Evolutionary conservation across 2,888 invertebrate genomes (phyloP).

Genomic region (Penaeus monodon): DNA sequence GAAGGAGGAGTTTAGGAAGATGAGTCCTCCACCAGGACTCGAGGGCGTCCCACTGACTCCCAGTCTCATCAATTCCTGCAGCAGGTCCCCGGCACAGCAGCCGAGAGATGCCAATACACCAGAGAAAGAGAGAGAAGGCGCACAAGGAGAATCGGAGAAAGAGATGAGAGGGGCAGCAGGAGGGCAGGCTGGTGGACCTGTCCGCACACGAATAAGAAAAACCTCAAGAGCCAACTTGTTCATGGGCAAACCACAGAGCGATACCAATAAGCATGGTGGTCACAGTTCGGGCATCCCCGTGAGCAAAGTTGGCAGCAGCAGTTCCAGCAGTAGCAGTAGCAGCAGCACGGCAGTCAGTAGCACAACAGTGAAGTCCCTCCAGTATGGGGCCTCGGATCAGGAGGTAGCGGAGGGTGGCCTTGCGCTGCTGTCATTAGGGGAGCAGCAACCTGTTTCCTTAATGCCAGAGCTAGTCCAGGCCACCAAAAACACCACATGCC

Average conservation of each 20-base stretch:
- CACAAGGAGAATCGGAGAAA: constrained; percentile 41
- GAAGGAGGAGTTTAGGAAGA: constrained; percentile 86
- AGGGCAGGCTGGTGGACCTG: constrained; percentile 53
- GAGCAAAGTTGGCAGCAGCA: constrained; percentile 23
- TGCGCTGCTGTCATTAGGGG: constrained; percentile 6
- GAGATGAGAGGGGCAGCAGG: constrained; percentile 46
- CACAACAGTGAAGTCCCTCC: constrained; percentile 28
- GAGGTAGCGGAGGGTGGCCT: constrained; percentile 18
- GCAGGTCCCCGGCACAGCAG: constrained; percentile 28
- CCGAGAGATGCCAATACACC: constrained; percentile 23
- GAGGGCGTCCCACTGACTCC: constrained; percentile 48
- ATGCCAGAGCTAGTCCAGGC: constrained; percentile 29
- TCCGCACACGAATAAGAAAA: constrained; percentile 48
- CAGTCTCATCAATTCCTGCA: constrained; percentile 4
- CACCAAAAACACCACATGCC: constrained; percentile 24
- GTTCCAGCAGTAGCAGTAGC: neutral
- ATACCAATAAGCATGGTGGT: constrained; percentile 17
- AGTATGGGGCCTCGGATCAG: constrained; percentile 20
- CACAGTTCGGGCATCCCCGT: constrained; percentile 33
- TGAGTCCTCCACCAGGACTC: constrained; percentile 84
- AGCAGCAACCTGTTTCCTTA: constrained; percentile 3
- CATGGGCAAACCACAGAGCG: constrained; percentile 41
- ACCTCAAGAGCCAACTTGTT: constrained; percentile 58
- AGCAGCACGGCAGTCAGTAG: constrained; percentile 13
- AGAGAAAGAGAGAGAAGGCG: constrained; percentile 36